Conservation (phyloP, 2,113 vertebrate genomes). For the Lepisosteus osseus region DNA sequence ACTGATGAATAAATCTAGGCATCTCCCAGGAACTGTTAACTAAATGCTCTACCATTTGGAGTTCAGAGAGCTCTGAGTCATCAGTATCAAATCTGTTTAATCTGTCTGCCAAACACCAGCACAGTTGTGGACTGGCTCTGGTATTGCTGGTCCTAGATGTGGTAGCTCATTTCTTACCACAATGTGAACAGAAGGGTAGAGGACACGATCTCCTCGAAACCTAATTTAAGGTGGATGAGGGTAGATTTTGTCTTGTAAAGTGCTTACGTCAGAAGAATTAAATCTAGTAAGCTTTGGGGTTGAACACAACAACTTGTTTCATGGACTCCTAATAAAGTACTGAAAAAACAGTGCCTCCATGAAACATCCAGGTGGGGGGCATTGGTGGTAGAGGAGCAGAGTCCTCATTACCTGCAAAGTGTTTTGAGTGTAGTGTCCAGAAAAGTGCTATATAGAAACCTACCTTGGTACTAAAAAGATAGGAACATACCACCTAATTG, state of each 20-base stretch:
- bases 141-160: background rate
- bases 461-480: too few species aligned
- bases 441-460: too few species aligned
- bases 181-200: background rate
- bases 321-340: too few species aligned
- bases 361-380: too few species aligned
- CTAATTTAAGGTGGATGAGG: background rate
- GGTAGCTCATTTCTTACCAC: background rate
- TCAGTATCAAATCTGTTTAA: background rate
- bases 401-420: too few species aligned
- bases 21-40: slow-evolving; percentile 10
- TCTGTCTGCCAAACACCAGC: background rate
- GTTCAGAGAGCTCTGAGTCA: slow-evolving; percentile 3
- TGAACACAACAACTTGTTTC: too few species aligned
- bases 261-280: background rate
- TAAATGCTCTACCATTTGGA: background rate
- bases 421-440: too few species aligned
- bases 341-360: too few species aligned
- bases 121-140: background rate
- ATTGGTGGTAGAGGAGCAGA: too few species aligned
- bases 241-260: background rate
- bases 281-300: background rate
- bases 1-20: slow-evolving; percentile 15
- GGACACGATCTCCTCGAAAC: background rate
- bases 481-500: too few species aligned